Percentiles rank a stretch among this genome's conserved stretches.
Conservation (phyloP, 1,140 invertebrate species). For the Eueides isabella region DNA sequence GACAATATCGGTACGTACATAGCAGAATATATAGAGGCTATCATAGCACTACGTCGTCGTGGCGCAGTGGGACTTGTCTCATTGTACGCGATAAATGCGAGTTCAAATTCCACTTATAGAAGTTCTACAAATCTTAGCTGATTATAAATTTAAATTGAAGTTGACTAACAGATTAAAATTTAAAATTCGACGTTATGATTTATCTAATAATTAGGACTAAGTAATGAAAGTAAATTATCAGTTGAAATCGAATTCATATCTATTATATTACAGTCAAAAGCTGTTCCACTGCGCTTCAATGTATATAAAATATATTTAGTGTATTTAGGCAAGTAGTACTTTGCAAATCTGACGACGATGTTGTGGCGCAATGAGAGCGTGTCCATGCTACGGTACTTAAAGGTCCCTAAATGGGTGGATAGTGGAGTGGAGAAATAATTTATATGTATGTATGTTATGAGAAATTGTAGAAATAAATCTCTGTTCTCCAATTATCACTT, state of each 20-base stretch:
- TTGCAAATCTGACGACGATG: not conserved
- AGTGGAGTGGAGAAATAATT: not conserved
- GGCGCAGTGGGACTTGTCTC: not conserved
- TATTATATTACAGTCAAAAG: no score
- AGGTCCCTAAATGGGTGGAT: not conserved
- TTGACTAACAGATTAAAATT: no score
- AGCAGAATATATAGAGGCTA: constrained; percentile 10
- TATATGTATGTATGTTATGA: not conserved
- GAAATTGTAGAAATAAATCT: not conserved
- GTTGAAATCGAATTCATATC: no score
- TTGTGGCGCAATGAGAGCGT: not conserved
- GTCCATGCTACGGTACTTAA: not conserved
- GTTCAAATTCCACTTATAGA: not conserved
- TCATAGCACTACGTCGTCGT: constrained; percentile 2
- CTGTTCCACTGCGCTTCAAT: no score
- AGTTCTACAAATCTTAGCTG: no score
- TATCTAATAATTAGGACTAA: no score
- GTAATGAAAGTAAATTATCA: no score
- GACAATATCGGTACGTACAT: constrained; percentile 6
- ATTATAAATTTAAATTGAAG: not conserved
- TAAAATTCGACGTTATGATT: no score
- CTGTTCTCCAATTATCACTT: not conserved
- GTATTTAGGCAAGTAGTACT: not conserved
- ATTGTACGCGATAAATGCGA: not conserved
- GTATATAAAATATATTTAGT: not conserved